Conservation (phyloP, 2,888 invertebrate species). For the Volucella bombylans region DNA sequence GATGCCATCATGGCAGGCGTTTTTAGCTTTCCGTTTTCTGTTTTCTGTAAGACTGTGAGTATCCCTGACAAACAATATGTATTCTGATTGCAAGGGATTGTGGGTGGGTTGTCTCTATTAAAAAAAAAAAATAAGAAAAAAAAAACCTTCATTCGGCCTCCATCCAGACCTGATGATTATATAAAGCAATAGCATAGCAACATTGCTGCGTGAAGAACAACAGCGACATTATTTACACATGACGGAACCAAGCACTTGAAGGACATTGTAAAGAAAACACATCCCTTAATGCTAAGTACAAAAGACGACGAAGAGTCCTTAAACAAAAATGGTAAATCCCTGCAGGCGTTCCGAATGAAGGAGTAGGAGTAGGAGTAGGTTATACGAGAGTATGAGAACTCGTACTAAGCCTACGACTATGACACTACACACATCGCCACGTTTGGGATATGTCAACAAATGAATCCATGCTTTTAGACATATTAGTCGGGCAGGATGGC, state of each 20-base stretch:
- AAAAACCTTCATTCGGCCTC: not conserved
- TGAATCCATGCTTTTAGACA: slow-evolving; percentile 74
- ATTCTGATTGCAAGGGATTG: slow-evolving; percentile 55
- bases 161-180: slow-evolving; percentile 1
- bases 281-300: slow-evolving; percentile 63
- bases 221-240: slow-evolving; percentile 75
- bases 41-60: slow-evolving; percentile 29
- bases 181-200: slow-evolving; percentile 52
- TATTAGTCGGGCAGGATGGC: slow-evolving; percentile 67
- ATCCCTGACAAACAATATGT: slow-evolving; percentile 58
- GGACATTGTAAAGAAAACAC: slow-evolving; percentile 76
- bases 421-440: slow-evolving; percentile 10
- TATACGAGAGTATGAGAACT: slow-evolving; percentile 1
- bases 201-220: slow-evolving; percentile 62
- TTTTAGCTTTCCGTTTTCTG: not conserved
- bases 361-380: slow-evolving; percentile 52
- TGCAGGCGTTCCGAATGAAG: slow-evolving; percentile 36
- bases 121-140: too few relatives aligned
- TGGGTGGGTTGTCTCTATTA: not conserved
- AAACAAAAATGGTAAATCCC: slow-evolving; percentile 59
- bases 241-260: slow-evolving; percentile 76
- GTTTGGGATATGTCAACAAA: slow-evolving; percentile 64
- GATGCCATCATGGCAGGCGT: slow-evolving; percentile 48
- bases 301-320: slow-evolving; percentile 68
- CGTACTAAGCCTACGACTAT: not conserved